Conservation (phyloP, 2,888 invertebrate species). For the Trisateles emortualis region DNA sequence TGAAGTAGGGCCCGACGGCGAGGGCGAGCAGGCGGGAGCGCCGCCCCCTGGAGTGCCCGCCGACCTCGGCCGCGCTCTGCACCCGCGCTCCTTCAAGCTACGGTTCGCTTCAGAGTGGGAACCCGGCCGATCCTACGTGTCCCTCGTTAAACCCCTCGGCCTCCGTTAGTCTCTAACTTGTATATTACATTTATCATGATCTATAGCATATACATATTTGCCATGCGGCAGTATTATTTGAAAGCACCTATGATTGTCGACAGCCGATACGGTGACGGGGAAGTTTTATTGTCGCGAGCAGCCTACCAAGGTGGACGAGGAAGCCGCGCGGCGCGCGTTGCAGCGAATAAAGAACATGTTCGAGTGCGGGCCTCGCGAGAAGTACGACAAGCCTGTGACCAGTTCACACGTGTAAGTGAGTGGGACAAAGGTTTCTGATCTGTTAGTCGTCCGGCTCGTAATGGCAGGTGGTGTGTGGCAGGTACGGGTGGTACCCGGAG, state of each 20-base stretch:
- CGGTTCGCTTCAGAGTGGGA: constrained; percentile 76
- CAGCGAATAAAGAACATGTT: constrained; percentile 57
- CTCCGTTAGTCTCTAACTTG: constrained; percentile 60
- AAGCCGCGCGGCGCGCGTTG: constrained; percentile 41
- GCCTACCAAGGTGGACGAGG: constrained; percentile 28
- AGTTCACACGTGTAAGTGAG: constrained; percentile 60
- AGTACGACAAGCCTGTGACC: constrained; percentile 52
- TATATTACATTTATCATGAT: not conserved
- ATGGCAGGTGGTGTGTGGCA: no score
- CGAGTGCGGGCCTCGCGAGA: constrained; percentile 58
- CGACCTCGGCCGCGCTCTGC: constrained; percentile 23
- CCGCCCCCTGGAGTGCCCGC: constrained; percentile 20
- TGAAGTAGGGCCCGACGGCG: constrained; percentile 6
- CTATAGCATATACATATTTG: no score
- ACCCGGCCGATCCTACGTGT: constrained; percentile 75
- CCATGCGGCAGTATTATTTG: no score
- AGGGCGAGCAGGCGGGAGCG: constrained; percentile 17
- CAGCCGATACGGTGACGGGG: constrained; percentile 72
- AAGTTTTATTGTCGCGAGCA: constrained; percentile 60
- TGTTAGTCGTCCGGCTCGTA: no score
- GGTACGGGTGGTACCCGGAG: constrained; percentile 72
- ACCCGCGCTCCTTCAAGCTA: constrained; percentile 70
- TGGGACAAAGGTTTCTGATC: no score
- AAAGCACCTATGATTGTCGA: not conserved
- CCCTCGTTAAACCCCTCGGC: constrained; percentile 68